Conservation (phyloP, 2,113 vertebrate species). For the Eupsittula cactorum region DNA sequence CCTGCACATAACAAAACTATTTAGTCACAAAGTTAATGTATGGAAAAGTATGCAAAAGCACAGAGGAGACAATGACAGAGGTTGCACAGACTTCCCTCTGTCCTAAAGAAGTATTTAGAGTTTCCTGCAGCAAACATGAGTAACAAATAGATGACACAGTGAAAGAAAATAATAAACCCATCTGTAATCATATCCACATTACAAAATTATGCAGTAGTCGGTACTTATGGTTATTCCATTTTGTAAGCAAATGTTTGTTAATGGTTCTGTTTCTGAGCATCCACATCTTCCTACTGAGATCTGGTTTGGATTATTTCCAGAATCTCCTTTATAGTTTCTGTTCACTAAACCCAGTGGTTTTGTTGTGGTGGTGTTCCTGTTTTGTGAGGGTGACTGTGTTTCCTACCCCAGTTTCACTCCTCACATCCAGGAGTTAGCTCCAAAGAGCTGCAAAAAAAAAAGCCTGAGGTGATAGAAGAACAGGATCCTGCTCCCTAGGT, state of each 20-base stretch:
- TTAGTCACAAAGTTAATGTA: not conserved
- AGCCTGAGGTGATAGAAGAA: not conserved
- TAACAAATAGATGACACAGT: not conserved
- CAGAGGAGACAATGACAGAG: not conserved
- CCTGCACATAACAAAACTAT: not conserved
- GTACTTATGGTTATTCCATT: not conserved
- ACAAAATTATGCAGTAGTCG: not conserved
- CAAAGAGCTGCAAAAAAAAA: not conserved
- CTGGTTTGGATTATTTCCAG: conserved; percentile 33
- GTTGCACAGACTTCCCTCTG: not conserved
- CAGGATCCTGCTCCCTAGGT: not conserved
- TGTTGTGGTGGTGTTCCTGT: not conserved
- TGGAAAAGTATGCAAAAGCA: not conserved
- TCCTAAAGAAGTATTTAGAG: not conserved
- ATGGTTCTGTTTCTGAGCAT: not conserved
- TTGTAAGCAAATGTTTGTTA: conserved; percentile 17
- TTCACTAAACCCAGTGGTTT: not conserved
- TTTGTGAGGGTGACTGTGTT: not conserved
- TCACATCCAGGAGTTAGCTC: not conserved
- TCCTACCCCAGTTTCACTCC: not conserved
- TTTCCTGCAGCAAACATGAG: not conserved
- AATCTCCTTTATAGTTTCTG: conserved; percentile 8
- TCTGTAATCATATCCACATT: not conserved
- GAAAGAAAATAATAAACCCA: not conserved
- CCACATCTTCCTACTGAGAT: not conserved